Evolutionary conservation across 1,140 invertebrate genomes (phyloP).

Genomic region (Odontomachus brunneus): DNA sequence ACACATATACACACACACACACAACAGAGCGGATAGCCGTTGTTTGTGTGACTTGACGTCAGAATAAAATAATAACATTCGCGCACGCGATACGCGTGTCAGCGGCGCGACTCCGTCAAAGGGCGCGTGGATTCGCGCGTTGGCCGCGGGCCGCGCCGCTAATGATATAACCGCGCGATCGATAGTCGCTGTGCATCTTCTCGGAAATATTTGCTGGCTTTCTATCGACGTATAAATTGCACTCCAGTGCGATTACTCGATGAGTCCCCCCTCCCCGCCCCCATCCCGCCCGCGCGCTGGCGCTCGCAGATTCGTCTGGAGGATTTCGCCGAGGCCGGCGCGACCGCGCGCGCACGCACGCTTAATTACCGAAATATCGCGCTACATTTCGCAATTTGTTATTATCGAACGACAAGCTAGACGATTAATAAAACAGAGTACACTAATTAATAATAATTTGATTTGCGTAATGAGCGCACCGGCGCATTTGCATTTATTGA

Average conservation of each 20-base stretch:
- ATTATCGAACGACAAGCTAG: constrained; percentile 59
- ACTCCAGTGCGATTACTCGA: background rate
- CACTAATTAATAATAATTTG: constrained; percentile 62
- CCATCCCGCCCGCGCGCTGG: background rate
- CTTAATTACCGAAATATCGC: constrained; percentile 61
- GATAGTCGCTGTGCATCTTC: constrained; percentile 18
- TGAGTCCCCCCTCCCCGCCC: too few relatives aligned
- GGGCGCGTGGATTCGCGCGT: background rate
- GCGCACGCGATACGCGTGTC: constrained; percentile 17
- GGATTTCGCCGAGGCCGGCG: constrained; percentile 6
- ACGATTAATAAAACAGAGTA: constrained; percentile 63
- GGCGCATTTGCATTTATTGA: constrained; percentile 61
- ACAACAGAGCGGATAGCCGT: background rate
- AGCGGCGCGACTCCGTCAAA: constrained; percentile 7
- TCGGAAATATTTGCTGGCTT: constrained; percentile 23
- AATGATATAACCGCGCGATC: constrained; percentile 45
- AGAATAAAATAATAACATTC: constrained; percentile 45
- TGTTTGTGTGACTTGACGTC: constrained; percentile 36
- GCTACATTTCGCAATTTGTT: constrained; percentile 61
- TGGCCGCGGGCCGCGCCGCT: constrained; percentile 6
- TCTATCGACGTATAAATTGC: background rate
- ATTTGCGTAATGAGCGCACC: constrained; percentile 62
- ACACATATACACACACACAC: background rate
- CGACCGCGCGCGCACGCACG: background rate
- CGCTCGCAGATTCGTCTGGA: background rate